Evolutionary conservation across 2,888 invertebrate genomes (phyloP).

Genomic region (Theretra japonica): DNA sequence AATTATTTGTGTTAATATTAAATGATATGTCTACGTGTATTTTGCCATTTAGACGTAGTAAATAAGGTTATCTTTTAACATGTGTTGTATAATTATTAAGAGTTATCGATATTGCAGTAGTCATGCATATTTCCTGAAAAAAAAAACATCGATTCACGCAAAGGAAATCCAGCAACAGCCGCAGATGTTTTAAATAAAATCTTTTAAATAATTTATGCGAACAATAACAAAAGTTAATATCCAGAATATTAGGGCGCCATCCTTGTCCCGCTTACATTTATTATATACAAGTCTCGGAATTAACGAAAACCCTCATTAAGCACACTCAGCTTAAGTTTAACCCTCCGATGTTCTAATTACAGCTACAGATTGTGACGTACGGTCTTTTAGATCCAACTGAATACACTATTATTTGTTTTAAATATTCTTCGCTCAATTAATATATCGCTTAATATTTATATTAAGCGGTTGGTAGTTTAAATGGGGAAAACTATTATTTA

Average conservation of each 20-base stretch:
- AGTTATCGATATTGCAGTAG: no score
- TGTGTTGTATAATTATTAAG: no score
- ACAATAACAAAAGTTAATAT: slow-evolving; percentile 7
- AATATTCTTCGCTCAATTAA: no score
- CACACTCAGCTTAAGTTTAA: slow-evolving; percentile 20
- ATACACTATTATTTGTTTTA: neutral
- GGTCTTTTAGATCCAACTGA: neutral
- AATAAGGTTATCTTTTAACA: no score
- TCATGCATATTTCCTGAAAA: no score
- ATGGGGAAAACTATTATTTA: no score
- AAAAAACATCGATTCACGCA: no score
- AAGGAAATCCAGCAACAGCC: neutral
- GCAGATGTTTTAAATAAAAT: neutral
- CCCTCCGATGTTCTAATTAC: slow-evolving; percentile 18
- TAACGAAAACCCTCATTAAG: slow-evolving; percentile 24
- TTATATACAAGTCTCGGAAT: slow-evolving; percentile 18
- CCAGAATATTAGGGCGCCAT: neutral
- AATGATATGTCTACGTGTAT: no score
- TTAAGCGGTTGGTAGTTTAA: no score
- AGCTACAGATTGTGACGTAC: slow-evolving; percentile 11
- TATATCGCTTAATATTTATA: no score
- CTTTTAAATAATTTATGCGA: neutral
- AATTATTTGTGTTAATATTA: no score
- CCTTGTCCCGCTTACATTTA: slow-evolving; percentile 19
- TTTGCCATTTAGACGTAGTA: no score